Conservation (phyloP, 2,113 vertebrate genomes). For the Dasyornis broadbenti region DNA sequence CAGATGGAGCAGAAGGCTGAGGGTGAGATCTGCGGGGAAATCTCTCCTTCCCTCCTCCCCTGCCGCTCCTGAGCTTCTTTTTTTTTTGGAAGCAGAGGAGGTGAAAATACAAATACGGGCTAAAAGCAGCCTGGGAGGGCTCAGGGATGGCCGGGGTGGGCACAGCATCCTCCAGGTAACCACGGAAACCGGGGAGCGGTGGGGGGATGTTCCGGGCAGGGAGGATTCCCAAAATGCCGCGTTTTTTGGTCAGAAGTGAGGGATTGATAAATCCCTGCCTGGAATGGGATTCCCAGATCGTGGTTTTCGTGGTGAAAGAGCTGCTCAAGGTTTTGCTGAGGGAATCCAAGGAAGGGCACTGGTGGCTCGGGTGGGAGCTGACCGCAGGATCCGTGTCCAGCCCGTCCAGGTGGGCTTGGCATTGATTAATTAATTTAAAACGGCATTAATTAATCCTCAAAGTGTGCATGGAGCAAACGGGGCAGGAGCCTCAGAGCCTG, state of each 20-base stretch:
- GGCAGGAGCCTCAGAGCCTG: neutral
- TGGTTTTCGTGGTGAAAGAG: neutral
- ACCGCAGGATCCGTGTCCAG: neutral
- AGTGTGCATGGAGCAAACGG: too few relatives aligned
- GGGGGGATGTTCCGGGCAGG: neutral
- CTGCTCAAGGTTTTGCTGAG: neutral
- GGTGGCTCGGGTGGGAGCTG: neutral
- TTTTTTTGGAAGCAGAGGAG: slow-evolving; percentile 13
- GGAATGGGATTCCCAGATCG: neutral
- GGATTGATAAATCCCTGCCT: neutral
- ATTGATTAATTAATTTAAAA: neutral
- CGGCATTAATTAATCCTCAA: neutral
- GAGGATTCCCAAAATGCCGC: neutral
- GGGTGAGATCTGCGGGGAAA: neutral
- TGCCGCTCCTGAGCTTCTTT: neutral
- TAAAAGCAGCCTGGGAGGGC: neutral
- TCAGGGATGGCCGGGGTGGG: neutral
- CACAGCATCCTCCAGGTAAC: slow-evolving; percentile 7
- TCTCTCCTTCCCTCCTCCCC: neutral
- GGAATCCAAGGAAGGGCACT: neutral
- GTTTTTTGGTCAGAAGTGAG: neutral
- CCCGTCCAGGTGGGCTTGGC: neutral
- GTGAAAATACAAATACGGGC: slow-evolving; percentile 14
- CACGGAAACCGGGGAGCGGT: neutral
- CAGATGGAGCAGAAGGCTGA: slow-evolving; percentile 19